Evolutionary conservation across 2,113 vertebrate species (phyloP).

Genomic region (Sula dactylatra): DNA sequence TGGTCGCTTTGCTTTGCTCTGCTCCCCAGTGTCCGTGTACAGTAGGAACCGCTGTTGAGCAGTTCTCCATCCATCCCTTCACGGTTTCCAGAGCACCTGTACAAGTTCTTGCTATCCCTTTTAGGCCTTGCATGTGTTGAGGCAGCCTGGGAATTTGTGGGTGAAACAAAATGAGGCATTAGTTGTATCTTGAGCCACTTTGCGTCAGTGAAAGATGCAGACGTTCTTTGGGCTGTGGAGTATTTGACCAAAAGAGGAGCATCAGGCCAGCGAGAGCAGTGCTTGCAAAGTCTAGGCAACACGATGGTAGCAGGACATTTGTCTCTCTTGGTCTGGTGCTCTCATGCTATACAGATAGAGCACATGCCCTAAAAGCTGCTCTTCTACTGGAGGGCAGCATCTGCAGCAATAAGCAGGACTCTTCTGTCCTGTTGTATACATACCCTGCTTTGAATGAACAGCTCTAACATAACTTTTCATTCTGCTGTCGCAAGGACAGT

Average conservation of each 20-base stretch:
- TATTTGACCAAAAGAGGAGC: background rate
- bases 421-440: background rate
- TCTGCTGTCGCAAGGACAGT: background rate
- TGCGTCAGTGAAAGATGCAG: background rate
- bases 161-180: background rate
- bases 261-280: background rate
- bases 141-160: background rate
- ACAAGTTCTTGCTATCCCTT: background rate
- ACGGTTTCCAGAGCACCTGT: background rate
- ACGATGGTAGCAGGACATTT: rapidly evolving
- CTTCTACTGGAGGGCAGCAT: rapidly evolving
- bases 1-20: background rate
- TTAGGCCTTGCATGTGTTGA: rapidly evolving
- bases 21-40: background rate
- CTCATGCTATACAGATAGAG: background rate
- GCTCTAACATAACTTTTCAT: background rate
- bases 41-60: background rate
- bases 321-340: background rate
- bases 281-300: background rate
- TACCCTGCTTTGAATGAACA: background rate
- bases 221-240: background rate
- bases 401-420: background rate
- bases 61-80: background rate
- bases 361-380: background rate
- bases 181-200: background rate